Percentiles rank a stretch among this genome's conserved stretches.
Evolutionary conservation across 2,113 vertebrate genomes (phyloP).

Genomic region (Coptodon rendalli): DNA sequence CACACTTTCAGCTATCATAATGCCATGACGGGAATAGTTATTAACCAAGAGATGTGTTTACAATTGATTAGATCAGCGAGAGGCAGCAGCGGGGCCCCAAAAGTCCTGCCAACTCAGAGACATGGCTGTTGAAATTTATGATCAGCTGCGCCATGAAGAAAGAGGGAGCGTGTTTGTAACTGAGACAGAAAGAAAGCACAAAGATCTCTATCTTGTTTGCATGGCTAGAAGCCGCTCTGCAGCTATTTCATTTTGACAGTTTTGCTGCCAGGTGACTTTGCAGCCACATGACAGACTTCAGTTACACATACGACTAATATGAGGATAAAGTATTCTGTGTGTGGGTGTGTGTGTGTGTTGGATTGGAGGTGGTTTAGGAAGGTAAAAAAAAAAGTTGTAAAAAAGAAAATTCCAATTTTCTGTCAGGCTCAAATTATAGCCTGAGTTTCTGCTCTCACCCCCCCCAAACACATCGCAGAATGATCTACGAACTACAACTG

Average conservation of each 20-base stretch:
- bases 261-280: slow-evolving; percentile 47
- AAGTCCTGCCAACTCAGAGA: slow-evolving; percentile 19
- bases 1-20: not conserved
- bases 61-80: not conserved
- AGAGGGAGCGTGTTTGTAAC: not conserved
- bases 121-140: slow-evolving; percentile 35
- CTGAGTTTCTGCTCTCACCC: slow-evolving; percentile 6
- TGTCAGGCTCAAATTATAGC: slow-evolving; percentile 40
- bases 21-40: not conserved
- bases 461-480: slow-evolving; percentile 6
- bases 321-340: not conserved
- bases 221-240: not conserved
- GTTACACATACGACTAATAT: not conserved
- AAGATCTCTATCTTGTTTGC: not conserved
- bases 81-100: not conserved
- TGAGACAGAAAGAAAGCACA: not conserved
- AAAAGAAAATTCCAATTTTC: slow-evolving; percentile 31
- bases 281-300: not conserved
- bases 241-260: slow-evolving; percentile 30
- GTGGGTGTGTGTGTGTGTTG: not conserved
- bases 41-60: not conserved
- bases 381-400: not conserved
- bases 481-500: slow-evolving; percentile 29
- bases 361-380: not conserved
- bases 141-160: slow-evolving; percentile 15